Percentiles rank a stretch among this genome's conserved stretches.
Conservation (phyloP, 2,888 invertebrate species). For the Salticus scenicus region DNA sequence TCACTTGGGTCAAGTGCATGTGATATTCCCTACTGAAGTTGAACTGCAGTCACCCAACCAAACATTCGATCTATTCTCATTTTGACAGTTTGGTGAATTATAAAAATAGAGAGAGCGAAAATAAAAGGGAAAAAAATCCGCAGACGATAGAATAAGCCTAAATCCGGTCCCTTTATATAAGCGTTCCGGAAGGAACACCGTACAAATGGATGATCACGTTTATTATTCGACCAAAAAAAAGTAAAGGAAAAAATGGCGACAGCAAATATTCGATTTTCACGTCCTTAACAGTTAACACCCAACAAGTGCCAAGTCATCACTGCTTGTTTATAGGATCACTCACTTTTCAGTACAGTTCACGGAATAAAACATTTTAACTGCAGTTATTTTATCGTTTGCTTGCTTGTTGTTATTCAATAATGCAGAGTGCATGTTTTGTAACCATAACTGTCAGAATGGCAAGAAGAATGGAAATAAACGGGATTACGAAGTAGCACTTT, state of each 20-base stretch:
- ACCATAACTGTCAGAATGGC: too few species aligned
- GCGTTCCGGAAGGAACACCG: slow-evolving; percentile 51
- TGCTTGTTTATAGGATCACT: not conserved
- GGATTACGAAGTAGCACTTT: too few species aligned
- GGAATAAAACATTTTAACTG: too few species aligned
- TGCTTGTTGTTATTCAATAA: too few species aligned
- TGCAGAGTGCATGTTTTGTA: too few species aligned
- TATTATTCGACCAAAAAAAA: slow-evolving; percentile 27
- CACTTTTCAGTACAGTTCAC: too few species aligned
- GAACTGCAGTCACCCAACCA: slow-evolving; percentile 32
- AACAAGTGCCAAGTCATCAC: not conserved
- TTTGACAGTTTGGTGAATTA: not conserved
- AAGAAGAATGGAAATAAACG: too few species aligned
- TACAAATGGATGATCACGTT: slow-evolving; percentile 51
- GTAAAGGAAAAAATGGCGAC: slow-evolving; percentile 26
- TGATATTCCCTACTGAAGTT: not conserved
- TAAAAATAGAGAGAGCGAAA: slow-evolving; percentile 9
- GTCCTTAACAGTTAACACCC: slow-evolving; percentile 29
- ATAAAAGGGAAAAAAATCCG: slow-evolving; percentile 6
- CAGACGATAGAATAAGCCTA: slow-evolving; percentile 22
- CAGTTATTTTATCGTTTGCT: not conserved
- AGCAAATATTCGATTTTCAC: slow-evolving; percentile 45
- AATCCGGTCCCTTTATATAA: slow-evolving; percentile 38
- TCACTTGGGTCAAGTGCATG: not conserved
- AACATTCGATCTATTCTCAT: too few species aligned